Conservation (phyloP, 2,888 invertebrate genomes). For the Heliconius erato region DNA sequence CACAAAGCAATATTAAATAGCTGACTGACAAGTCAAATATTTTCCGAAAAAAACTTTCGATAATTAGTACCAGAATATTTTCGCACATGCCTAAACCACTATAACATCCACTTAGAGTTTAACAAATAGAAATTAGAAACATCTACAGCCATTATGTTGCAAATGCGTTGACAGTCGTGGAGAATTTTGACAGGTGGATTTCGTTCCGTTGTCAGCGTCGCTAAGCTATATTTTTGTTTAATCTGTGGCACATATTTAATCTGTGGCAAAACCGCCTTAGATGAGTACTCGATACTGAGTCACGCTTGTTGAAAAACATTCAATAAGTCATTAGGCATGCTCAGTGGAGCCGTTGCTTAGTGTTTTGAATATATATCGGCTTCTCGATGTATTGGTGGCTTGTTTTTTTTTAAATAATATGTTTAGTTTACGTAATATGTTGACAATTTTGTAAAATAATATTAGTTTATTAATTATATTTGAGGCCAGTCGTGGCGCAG, state of each 20-base stretch:
- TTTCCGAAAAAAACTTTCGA: not conserved
- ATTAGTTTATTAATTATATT: no score
- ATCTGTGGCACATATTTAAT: conserved; percentile 31
- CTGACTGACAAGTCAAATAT: not conserved
- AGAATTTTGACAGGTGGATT: conserved; percentile 77
- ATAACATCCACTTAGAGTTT: conserved; percentile 31
- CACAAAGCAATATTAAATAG: not conserved
- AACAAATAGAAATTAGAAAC: conserved; percentile 32
- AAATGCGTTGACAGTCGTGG: conserved; percentile 77
- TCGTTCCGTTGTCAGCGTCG: conserved; percentile 73
- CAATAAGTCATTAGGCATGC: conserved; percentile 46
- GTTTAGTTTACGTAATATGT: not conserved
- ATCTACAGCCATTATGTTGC: conserved; percentile 68
- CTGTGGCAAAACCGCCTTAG: conserved; percentile 28
- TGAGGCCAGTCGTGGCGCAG: no score
- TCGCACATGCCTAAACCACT: conserved; percentile 26
- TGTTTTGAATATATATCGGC: conserved; percentile 37
- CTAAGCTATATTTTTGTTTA: conserved; percentile 45
- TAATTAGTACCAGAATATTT: not conserved
- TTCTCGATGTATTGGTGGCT: not conserved
- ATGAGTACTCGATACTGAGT: conserved; percentile 38
- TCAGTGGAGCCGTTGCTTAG: conserved; percentile 42
- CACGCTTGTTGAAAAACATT: conserved; percentile 43
- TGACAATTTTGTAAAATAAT: not conserved
- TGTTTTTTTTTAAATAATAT: not conserved